Evolutionary conservation across 2,113 vertebrate genomes (phyloP).

Genomic region (Pedetes capensis): DNA sequence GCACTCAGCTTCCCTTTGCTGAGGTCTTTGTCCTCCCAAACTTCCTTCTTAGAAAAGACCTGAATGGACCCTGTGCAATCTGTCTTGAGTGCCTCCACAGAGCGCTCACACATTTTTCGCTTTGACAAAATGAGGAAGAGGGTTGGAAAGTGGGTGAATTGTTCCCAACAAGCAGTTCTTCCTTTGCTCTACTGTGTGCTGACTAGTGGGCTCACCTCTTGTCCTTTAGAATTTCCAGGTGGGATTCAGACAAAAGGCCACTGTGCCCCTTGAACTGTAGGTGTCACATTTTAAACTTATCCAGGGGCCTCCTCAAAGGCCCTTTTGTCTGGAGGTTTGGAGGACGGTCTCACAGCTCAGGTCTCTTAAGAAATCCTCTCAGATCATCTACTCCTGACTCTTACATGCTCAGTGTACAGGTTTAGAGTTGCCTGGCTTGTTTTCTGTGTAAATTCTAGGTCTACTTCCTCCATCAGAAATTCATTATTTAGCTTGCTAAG

Average conservation of each 20-base stretch:
- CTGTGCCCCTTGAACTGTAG: neutral
- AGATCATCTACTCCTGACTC: neutral
- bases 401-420: neutral
- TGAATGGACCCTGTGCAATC: neutral
- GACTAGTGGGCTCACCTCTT: neutral
- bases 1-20: neutral
- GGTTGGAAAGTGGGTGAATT: neutral
- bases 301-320: neutral
- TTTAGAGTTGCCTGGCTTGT: neutral
- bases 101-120: neutral
- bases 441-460: slow-evolving; percentile 36
- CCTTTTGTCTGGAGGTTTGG: neutral
- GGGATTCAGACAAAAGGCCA: neutral
- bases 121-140: neutral
- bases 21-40: neutral
- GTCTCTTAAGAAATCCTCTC: neutral
- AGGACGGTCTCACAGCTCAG: neutral
- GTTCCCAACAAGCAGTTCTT: neutral
- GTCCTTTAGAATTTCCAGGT: neutral
- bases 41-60: neutral
- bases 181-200: neutral
- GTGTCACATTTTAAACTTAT: neutral
- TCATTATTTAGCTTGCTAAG: neutral
- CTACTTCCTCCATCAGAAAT: neutral
- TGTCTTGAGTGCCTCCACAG: neutral